Base-by-base conservation (phyloP, 2,888 invertebrate genomes). In the Ophion slaviceki region DNA sequence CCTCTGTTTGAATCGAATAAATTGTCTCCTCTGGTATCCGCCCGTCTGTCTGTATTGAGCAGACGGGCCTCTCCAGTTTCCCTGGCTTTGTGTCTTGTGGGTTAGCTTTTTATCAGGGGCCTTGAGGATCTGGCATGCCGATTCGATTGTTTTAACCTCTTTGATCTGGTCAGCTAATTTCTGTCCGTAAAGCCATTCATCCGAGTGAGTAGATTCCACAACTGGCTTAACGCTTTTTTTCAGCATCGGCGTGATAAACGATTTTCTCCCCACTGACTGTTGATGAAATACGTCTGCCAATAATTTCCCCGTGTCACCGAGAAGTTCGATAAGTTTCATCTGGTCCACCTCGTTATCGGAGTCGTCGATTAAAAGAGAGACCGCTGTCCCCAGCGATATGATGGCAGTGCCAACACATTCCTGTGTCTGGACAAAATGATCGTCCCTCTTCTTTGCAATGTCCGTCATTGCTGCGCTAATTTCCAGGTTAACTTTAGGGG, bases 391-490 rank as follows among this genome's bases (percentile, higher is more conserved):
- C 82, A 86, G 36, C 24, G 80, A 79, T 53, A 74, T 24, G 2
- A 86, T 72, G 10, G 84, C 80, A 24, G 80, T 71, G 36, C 80
- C 85, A 4, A 87, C 75, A 57, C 87, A 87, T 45, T 85, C 67
- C 53, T 86, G 87, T 17, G 85, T 87, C 3, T 80, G 36, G 4
- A 45, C 64, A 45, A 83, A 86, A 61, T 87, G 85, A 5, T 59
- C 57, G 77, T 82, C 2, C 57, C 87, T 70, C 79, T 86, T 78
- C 20, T 81, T 84, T 11, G 82, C 68, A 20, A 81, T 81, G 1
- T 71, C 82, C n/a, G 83, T 79, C 64, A 85, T 79, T 24, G 70
- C 72, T 2, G 83, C 79, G 28, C 32, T 47, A 11, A 87, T 72
- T 20, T 86, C 80, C 47, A 78, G 40, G 67, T 87, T 85, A 17